Conservation (phyloP, 2,113 vertebrate species). For the Nycticebus coucang region DNA sequence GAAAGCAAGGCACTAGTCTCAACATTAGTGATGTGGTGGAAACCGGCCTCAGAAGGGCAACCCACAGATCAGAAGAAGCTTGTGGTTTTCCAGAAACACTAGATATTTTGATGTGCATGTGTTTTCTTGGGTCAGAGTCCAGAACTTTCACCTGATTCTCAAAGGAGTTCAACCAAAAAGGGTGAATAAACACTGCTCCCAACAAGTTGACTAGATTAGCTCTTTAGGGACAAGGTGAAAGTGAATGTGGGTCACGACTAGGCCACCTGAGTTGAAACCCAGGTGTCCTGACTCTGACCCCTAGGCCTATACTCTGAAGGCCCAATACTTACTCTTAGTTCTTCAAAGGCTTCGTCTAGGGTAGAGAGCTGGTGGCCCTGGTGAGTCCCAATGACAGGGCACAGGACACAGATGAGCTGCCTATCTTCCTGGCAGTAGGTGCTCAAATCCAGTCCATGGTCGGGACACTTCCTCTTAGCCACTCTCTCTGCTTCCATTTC, state of each 20-base stretch:
- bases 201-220: background rate
- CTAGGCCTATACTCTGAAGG: background rate
- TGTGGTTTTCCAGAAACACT: background rate
- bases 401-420: constrained; percentile 92
- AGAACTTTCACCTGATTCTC: background rate
- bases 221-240: background rate
- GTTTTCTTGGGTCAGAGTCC: background rate
- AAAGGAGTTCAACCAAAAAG: background rate
- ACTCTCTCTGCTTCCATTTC: constrained; percentile 78
- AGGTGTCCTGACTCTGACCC: background rate
- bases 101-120: background rate
- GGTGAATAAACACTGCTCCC: background rate
- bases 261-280: background rate
- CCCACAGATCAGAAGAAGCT: background rate
- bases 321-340: constrained; percentile 88
- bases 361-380: constrained; percentile 89
- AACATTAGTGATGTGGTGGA: background rate
- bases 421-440: constrained; percentile 91
- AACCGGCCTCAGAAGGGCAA: background rate
- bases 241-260: background rate
- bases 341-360: constrained; percentile 89
- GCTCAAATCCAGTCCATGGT: constrained; percentile 90
- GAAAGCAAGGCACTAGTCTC: background rate
- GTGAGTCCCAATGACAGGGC: constrained; percentile 91
- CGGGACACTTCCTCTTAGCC: constrained; percentile 84